Evolutionary conservation across 92 coral and sea anemone genomes (phyloP), one percentile per base, ranked within the genome.

Genomic region (Hydrozoanthus gracilis): DNA sequence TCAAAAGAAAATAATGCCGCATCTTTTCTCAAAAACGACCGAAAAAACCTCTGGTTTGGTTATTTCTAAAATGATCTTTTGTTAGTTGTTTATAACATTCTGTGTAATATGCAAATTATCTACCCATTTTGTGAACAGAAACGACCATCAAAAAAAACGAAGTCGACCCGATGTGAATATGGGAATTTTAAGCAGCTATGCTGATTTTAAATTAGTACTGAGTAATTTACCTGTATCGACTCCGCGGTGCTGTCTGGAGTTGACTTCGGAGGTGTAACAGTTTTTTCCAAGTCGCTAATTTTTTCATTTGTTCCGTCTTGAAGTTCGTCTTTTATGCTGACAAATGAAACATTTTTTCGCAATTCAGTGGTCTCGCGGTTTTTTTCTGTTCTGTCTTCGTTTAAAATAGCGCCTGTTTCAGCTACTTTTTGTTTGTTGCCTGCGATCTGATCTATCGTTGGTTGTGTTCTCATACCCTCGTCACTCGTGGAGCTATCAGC

Each of bases 151-250:
- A 79, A 65, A 18, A 58, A 80, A 80, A 48, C 62, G 85, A 80
- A 80, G 45, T 80, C 56, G 66, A 80, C 5, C 85, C 51, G 85
- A 80, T 49, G 39, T 46, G 47, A 10, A 65, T 8, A 80, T 64
- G 85, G 66, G 74, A 62, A 79, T 79, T 79, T 79, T 79, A 79
- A 79, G 10, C 72, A 79, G 84, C 45, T 47, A 62, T 47, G 69
- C 39, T 65, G 56, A 48, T 80, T 78, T 65, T 80, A 20, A 48
- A 62, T 49, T 65, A 54, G 67, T 62, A 35, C 8, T 64, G 52
- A 48, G 18, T 64, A 49, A 80, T 80, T 80, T 80, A 80, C 85
- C 85, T 80, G 85, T 66, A 67, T 8, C 56, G 85, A 9, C 11
- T 47, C 73, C 12, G 85, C 47, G 20, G 73, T 80, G 16, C 13